Evolutionary conservation across 2,113 vertebrate genomes (phyloP).

Genomic region (Tor tambroides): DNA sequence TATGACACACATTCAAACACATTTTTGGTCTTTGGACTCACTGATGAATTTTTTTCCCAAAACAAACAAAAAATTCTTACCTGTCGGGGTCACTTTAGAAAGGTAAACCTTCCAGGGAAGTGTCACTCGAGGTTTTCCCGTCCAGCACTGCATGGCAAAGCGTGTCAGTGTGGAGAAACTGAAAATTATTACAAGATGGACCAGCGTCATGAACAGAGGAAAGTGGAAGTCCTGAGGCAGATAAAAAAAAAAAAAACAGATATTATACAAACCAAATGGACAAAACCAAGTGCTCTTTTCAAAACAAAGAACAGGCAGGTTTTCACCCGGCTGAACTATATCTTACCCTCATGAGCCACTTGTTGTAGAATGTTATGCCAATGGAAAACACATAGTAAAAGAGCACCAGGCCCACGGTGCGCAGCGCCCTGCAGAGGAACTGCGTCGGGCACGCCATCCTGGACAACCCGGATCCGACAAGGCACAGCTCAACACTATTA

Average conservation of each 20-base stretch:
- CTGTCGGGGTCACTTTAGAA: constrained; percentile 85
- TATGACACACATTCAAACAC: background rate
- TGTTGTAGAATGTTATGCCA: constrained; percentile 95
- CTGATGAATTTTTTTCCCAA: background rate
- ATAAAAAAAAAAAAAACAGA: background rate
- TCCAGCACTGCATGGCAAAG: constrained; percentile 73
- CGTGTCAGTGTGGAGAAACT: constrained; percentile 80
- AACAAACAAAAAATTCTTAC: constrained; percentile 64
- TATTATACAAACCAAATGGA: background rate
- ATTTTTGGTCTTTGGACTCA: background rate
- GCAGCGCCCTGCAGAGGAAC: constrained; percentile 75
- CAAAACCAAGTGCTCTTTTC: background rate
- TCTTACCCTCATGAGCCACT: constrained; percentile 89
- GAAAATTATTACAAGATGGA: constrained; percentile 87
- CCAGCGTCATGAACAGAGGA: constrained; percentile 92
- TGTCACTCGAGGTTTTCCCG: constrained; percentile 78
- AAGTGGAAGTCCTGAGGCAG: constrained; percentile 84
- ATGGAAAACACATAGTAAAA: constrained; percentile 92
- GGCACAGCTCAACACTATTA: background rate
- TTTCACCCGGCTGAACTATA: background rate
- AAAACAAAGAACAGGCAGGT: background rate
- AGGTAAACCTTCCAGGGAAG: constrained; percentile 87
- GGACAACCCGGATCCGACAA: background rate
- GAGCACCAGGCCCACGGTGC: constrained; percentile 81
- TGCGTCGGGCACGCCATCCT: constrained; percentile 72